These are phyloP conservation scores for Notolepis coatsorum DNA, from an alignment of 2,797 vertebrate genomes.

Conservation along the genomic window DNA sequence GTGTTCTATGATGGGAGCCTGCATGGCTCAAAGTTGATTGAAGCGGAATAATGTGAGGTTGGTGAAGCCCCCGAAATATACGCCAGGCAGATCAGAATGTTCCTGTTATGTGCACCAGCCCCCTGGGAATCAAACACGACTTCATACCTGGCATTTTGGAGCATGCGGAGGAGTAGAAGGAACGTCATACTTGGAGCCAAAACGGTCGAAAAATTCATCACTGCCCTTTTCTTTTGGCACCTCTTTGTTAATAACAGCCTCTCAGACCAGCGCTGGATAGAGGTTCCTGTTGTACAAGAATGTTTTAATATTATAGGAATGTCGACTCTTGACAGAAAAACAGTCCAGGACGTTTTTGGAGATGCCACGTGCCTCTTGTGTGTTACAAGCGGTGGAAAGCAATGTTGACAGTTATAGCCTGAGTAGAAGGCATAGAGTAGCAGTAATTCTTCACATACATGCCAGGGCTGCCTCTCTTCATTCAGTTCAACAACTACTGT, in stretches of 20 bases:
- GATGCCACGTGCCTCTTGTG: conserved; percentile 36
- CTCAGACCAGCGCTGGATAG: conserved; percentile 24
- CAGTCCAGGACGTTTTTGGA: conserved; percentile 39
- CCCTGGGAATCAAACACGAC: conserved; percentile 21
- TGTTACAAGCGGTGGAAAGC: conserved; percentile 24
- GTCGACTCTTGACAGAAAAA: conserved; percentile 61
- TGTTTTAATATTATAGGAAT: conserved; percentile 69
- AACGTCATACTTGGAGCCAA: conserved; percentile 33
- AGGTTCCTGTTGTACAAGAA: conserved; percentile 45
- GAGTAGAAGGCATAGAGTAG: conserved; percentile 59
- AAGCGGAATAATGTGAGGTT: not conserved
- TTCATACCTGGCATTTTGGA: conserved; percentile 20
- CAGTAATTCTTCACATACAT: conserved; percentile 7
- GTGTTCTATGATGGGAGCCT: not conserved
- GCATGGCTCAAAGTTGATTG: not conserved
- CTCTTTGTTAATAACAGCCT: conserved; percentile 58
- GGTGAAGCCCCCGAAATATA: not conserved
- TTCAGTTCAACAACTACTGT: too few relatives aligned
- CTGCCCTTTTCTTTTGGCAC: conserved; percentile 41
- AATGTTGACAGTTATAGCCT: conserved; percentile 38
- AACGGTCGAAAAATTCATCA: conserved; percentile 35
- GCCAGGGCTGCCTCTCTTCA: too few relatives aligned
- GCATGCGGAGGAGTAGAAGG: conserved; percentile 26
- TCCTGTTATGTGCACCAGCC: not conserved
- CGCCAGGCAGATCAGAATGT: not conserved